Evolutionary conservation across 2,797 vertebrate genomes (phyloP).

Genomic region (Sebastiscus tertius): DNA sequence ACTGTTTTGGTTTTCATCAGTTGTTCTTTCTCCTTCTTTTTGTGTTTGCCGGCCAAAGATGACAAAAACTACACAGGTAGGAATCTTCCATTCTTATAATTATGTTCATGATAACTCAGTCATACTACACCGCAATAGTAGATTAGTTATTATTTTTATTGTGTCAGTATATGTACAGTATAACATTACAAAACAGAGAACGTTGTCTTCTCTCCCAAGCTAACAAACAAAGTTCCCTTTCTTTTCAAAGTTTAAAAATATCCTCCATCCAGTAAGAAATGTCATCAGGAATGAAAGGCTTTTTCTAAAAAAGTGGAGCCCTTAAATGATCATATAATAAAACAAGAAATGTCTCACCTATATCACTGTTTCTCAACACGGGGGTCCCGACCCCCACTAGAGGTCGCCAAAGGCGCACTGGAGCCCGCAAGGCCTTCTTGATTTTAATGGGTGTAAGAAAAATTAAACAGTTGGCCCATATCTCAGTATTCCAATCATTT

Average conservation of each 20-base stretch:
- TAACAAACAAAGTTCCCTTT: background rate
- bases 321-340: background rate
- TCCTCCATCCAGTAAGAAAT: background rate
- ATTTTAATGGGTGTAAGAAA: no score
- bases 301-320: background rate
- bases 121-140: background rate
- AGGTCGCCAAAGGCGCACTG: no score
- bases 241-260: background rate
- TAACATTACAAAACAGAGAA: background rate
- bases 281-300: no score
- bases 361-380: background rate
- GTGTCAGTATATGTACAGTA: background rate
- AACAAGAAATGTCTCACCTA: background rate
- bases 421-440: no score
- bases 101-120: background rate
- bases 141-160: background rate
- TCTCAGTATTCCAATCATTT: no score
- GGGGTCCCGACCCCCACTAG: no score
- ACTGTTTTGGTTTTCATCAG: background rate
- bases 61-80: slow-evolving; percentile 85
- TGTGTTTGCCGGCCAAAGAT: slow-evolving; percentile 62
- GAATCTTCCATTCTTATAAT: slow-evolving; percentile 10
- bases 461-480: no score
- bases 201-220: no score
- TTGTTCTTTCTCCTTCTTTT: slow-evolving; percentile 12